phyloP scores from a whole-genome alignment of 2,797 vertebrate genomes.

The Chaunax sp. region DNA sequence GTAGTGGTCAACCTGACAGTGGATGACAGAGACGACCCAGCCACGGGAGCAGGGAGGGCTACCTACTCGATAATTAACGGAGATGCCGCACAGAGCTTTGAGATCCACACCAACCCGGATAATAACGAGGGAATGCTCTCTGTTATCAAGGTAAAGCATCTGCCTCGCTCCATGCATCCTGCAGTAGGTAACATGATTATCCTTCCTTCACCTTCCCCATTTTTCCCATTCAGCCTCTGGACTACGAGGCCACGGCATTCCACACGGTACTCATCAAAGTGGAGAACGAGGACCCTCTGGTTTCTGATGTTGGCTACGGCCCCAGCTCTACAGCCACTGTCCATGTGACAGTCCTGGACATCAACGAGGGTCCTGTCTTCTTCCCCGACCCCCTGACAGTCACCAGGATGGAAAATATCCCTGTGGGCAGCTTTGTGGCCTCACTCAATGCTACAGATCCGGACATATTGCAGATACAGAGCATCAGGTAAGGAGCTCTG shows the following conservation, averaged over 20 bases:
- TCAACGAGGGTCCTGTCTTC: slow-evolving; percentile 95
- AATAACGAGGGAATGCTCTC: slow-evolving; percentile 98
- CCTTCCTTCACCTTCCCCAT: background rate
- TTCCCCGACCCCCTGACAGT: slow-evolving; percentile 92
- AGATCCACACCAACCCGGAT: slow-evolving; percentile 94
- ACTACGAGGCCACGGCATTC: slow-evolving; percentile 90
- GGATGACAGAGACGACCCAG: slow-evolving; percentile 92
- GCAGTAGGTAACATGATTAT: background rate
- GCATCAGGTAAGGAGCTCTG: slow-evolving; percentile 87
- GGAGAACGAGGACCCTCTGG: slow-evolving; percentile 93
- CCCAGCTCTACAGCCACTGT: slow-evolving; percentile 95
- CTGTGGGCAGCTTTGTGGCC: slow-evolving; percentile 89
- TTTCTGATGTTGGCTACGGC: slow-evolving; percentile 89
- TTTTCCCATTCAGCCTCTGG: slow-evolving; percentile 85
- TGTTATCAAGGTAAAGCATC: slow-evolving; percentile 89
- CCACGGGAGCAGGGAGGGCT: slow-evolving; percentile 92
- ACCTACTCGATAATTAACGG: slow-evolving; percentile 95
- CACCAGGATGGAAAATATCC: slow-evolving; percentile 89
- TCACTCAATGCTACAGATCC: slow-evolving; percentile 94
- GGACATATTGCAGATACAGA: slow-evolving; percentile 91
- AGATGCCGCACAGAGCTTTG: slow-evolving; percentile 92
- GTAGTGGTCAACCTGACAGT: slow-evolving; percentile 95
- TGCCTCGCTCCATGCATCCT: background rate
- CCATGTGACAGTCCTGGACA: slow-evolving; percentile 90
- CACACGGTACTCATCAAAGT: slow-evolving; percentile 94